A percentile compares a stretch with the other conserved stretches of the same genome.
These are phyloP conservation scores for Palythoa grandis DNA, from an alignment of 92 coral and sea anemone species.

Conservation along the genomic window DNA sequence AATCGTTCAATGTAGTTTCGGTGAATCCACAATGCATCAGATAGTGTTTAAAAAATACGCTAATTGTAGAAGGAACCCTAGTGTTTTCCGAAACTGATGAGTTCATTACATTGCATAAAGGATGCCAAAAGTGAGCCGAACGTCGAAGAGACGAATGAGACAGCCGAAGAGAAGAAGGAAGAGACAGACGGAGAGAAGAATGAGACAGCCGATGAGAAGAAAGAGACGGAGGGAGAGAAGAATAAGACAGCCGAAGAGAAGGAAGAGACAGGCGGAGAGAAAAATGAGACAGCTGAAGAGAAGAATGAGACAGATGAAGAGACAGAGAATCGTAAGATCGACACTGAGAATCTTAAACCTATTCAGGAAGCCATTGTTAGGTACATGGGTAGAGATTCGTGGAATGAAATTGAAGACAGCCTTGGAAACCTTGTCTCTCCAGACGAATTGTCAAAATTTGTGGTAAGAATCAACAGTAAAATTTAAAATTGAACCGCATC, in stretches of 20 bases:
- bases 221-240: no score
- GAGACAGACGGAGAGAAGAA: no score
- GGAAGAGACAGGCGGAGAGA: no score
- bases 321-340: background rate
- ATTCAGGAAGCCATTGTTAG: background rate
- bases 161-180: background rate
- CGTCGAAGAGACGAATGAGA: background rate
- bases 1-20: no score
- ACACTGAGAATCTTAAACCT: background rate
- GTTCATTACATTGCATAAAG: no score
- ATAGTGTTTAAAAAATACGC: no score
- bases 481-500: background rate
- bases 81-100: no score
- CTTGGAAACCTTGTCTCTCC: background rate
- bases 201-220: no score
- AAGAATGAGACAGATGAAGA: background rate
- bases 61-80: no score
- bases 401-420: background rate
- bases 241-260: no score
- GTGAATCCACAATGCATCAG: no score
- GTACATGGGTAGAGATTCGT: slow-evolving; percentile 1
- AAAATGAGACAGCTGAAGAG: no score
- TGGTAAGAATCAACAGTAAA: background rate
- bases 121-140: background rate
- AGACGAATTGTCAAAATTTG: background rate